Base-by-base conservation (phyloP, 2,888 invertebrate genomes). In the Auanema freiburgensis region DNA sequence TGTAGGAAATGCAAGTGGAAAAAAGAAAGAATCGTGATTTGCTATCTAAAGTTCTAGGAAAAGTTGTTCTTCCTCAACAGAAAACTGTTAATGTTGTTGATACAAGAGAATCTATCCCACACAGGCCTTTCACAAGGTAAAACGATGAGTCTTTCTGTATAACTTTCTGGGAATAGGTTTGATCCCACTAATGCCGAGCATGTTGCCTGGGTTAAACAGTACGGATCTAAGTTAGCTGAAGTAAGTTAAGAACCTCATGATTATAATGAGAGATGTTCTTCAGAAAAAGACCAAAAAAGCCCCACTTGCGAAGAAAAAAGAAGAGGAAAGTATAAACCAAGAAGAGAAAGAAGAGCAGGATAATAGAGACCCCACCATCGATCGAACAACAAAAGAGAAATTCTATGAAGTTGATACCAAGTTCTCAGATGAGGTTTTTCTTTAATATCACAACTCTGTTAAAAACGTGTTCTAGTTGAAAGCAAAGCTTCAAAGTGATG, bases 121-220 rank as follows among this genome's bases (percentile, higher is more conserved):
- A 67, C 3, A 63, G 67, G 2, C 72, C 72, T 1, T 72, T 72
- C 59, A 67, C 72, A 3, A 60, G 70, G 60, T 60, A 11, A 24
- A 24, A n/a, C 4, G 52, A 18, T 51, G 5, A 14, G 3, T 21
- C 14, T 3, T 18, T 51, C 14, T 51, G 4, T 21, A 3, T 46
- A 5, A 21, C 18, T 21, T 5, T 46, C 21, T 46, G 5, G 16
- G 46, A 23, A 23, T 53, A 59, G 76, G 44, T 79, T 76, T 60
- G 79, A 79, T 61, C 79, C 79, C 4, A 72, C 70, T 21, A 77
- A 79, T 65, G 71, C 66, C 23, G 76, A 77, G 46, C 79, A 79
- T 57, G 63, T 75, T 11, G 65, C 55, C 46, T 79, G 76, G 79
- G 73, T 79, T 73, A 67, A 72, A 21, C 56, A 56, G 2, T 66